Conservation (phyloP, 2,113 vertebrate genomes). For the Notothenia coriiceps region DNA sequence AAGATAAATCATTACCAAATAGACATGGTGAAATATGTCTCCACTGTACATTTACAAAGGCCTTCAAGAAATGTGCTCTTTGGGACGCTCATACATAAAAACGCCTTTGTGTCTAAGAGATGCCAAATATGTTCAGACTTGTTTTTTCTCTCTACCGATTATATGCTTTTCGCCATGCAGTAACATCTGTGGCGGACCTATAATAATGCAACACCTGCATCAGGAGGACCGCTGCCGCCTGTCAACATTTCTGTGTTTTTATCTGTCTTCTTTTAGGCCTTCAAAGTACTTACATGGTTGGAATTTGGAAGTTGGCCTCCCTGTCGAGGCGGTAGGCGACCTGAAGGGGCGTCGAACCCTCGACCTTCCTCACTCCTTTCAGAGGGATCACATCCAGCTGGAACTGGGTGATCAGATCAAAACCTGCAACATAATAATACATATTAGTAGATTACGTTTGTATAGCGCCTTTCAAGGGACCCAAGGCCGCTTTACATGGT, state of each 20-base stretch:
- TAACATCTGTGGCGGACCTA: slow-evolving; percentile 77
- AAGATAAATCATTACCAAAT: slow-evolving; percentile 28
- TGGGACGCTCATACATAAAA: slow-evolving; percentile 2
- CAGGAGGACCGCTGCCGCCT: slow-evolving; percentile 4
- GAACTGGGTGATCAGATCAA: slow-evolving; percentile 88
- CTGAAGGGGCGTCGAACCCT: slow-evolving; percentile 86
- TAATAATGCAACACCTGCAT: slow-evolving; percentile 84
- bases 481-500: too few relatives aligned
- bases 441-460: too few relatives aligned
- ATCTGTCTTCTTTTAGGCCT: slow-evolving; percentile 30
- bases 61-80: slow-evolving; percentile 1
- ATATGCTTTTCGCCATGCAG: slow-evolving; percentile 50
- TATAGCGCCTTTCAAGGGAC: too few relatives aligned
- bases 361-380: slow-evolving; percentile 86
- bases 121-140: slow-evolving; percentile 71
- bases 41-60: slow-evolving; percentile 10
- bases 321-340: slow-evolving; percentile 87
- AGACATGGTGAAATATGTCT: slow-evolving; percentile 24
- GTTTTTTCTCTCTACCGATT: slow-evolving; percentile 71
- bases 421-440: slow-evolving; percentile 68
- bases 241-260: slow-evolving; percentile 21
- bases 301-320: slow-evolving; percentile 88
- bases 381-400: slow-evolving; percentile 85
- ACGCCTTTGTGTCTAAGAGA: slow-evolving; percentile 26
- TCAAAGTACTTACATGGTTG: slow-evolving; percentile 84